Base-by-base conservation (phyloP, 2,113 vertebrate species). In the Lichenostomus cassidix region DNA sequence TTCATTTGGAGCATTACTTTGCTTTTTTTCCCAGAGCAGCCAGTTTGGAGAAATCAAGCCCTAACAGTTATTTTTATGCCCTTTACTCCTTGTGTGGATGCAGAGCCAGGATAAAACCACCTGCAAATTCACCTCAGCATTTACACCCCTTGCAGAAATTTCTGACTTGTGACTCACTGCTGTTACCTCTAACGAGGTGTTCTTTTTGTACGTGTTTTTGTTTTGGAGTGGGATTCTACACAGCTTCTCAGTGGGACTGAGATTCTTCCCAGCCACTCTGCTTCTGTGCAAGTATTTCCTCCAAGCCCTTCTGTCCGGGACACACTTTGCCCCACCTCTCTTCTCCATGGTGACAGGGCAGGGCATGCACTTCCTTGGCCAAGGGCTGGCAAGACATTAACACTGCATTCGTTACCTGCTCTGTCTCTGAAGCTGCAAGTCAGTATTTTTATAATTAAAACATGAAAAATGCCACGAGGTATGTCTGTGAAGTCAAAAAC, bases 261-360 rank as follows among this genome's bases (percentile, higher is more conserved):
- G 44, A 46, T 20, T 56, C 7, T 88, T 78, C n/a, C 24, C 22
- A 49, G 25, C 29, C 33, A 12, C 18, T 10, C 39, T 7, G 1
- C 6, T 71, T 62, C 64, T 23, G 28, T 13, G 12, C 47, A 11
- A 28, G 18, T 39, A 47, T 24, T 79, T 73, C 11, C 8, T 20
- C 20, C 1, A 2, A 2, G 14, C 84, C 46, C 17, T 87, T 63
- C 37, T 33, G 5, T 9, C 44, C 28, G 23, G 52, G n/a, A 62
- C 41, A 20, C 13, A 7, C n/a, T 82, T 87, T 0, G 0, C 9
- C 15, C 28, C 2, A 0, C 20, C 46, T 84, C 59, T 83, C 17
- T 41, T 73, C 41, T 74, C 50, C 25, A 0, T 0, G 0, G 29
- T 55, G 39, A 15, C 27, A 17, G 3, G 8, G 29, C 56, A 59